Evolutionary conservation across 2,888 invertebrate species (phyloP), one percentile per base, ranked within the genome.

Genomic region (Netelia fuscicornis): DNA sequence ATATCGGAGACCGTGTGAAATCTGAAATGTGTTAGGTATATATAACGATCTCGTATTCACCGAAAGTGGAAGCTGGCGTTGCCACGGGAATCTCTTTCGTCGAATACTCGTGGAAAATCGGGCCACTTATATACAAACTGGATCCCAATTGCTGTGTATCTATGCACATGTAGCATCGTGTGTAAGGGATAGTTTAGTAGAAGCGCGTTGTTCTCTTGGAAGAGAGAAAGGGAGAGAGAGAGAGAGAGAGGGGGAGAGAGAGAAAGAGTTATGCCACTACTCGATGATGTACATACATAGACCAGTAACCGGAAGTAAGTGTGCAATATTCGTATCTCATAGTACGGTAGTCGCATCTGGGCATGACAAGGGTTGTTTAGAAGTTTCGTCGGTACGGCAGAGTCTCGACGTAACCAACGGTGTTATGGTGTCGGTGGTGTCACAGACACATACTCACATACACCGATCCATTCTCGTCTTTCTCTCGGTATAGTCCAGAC

Each of bases 341-440:
- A 68, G 44, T 52, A 23, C 37, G 37, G 72, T 75, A 83, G 76
- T 72, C 86, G 86, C 90, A 88, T 90, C 91, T 91, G 91, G 87
- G 72, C 87, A 88, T 90, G 91, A 91, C 91, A 90, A 89, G 89
- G 87, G 90, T 91, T 91, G 90, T 90, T 90, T 80, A 86, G 30
- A 87, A 91, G 89, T 91, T 91, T 89, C 76, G 17, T 58, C 37
- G 62, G 37, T 58, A 58, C 23, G 71, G 52, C 54, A 23, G 52
- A 11, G 65, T 54, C 80, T 52, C 52, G 54, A 9, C 71, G 23
- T 23, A 44, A 68, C 67, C 56, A 11, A 30, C 74, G 52, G 8
- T 48, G 65, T 54, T 68, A 58, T 67, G 52, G 71, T 58, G 65
- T 62, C 52, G 71, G 56, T 70, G 56, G 58, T 37, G 64, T 64